Evolutionary conservation across 2,113 vertebrate genomes (phyloP), one percentile per base, ranked within the genome.

Genomic region (Epinephelus moara): DNA sequence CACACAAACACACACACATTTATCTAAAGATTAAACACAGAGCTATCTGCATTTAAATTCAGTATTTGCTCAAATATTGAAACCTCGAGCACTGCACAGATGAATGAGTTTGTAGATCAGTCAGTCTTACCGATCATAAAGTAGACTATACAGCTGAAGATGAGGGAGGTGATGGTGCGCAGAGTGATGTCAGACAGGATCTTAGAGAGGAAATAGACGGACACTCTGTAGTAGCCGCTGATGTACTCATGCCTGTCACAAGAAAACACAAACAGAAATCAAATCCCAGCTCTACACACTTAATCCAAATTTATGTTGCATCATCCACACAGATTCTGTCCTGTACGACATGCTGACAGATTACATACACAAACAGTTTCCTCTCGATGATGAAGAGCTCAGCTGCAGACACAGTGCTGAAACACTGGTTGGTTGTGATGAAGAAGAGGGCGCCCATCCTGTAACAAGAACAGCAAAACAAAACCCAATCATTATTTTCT

Each of bases 181-280:
- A 98, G 90, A 45, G 95, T 92, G 33, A 98, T 86, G 84, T 99
- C 97, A 71, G 96, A 95, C 49, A 97, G 66, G 53, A 98, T 89
- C 89, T 97, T 98, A 5, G 97, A 95, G 76, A 99, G 94, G 93
- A 99, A 99, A 92, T 98, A 99, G 3, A 95, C 95, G 0, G 97
- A 98, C 2, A 95, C 95, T 88, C 97, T 93, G 94, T 99, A 99
- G 93, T 99, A 99, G 21, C 98, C 98, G 53, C 97, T 99, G 94
- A 97, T 98, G 81, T 97, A 98, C 83, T 99, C 98, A 6, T 99
- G 98, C 80, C 98, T 99, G 87, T 92, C 5, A 90, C 81, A n/a
- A 92, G 70, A 90, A 47, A 74, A 64, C n/a, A 13, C 4, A 42
- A 10, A 4, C 19, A 63, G 7, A 19, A 42, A 55, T 27, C 12